Base-by-base conservation (phyloP, 2,888 invertebrate species). In the Athalia circularis region DNA sequence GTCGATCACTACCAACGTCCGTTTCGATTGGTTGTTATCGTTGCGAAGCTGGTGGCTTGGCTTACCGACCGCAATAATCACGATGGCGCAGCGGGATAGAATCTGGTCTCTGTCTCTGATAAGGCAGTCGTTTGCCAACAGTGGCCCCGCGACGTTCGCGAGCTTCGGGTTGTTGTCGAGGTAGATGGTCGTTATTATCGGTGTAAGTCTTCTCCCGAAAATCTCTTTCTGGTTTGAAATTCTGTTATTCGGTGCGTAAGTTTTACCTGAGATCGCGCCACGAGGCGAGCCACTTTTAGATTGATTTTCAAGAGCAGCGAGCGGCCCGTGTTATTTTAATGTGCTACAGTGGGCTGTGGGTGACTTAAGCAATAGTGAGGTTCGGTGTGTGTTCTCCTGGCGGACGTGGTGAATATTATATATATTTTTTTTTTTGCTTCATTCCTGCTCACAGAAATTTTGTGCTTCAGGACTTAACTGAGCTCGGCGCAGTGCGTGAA, bases 401-500 rank as follows among this genome's bases (percentile, higher is more conserved):
- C 85, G 83, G 83, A 59, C 59, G 72, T 72, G 59, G 45, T 11
- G n/a, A 9, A 54, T 11, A n/a, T 54, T 54, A 54, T 54, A 9
- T 11, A 7, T 9, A 5, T 9, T 54, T 54, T 4, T 9, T 54
- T 54, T 9, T 52, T 54, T 54, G 9, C n/a, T 57, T 72, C 45
- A 59, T 72, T 52, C 81, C 76, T 80, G 29, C 68, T 76, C 62
- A 80, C 74, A 61, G 57, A 61, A 50, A 61, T 70, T 72, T 77
- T 65, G 77, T 77, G 77, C 61, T 70, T 72, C 79, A 65, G 76
- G 64, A 74, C 74, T 50, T 29, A 76, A 62, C 68, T 54, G 50
- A 77, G 59, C 72, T 72, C 72, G 86, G 85, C 86, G 87, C 87
- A 86, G 87, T 87, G 88, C 87, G 93, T 94, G 94, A 94, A 93